These are phyloP conservation scores for Caenorhabditis zanzibari DNA, from an alignment of 2,888 invertebrate genomes.

Conservation along the genomic window DNA sequence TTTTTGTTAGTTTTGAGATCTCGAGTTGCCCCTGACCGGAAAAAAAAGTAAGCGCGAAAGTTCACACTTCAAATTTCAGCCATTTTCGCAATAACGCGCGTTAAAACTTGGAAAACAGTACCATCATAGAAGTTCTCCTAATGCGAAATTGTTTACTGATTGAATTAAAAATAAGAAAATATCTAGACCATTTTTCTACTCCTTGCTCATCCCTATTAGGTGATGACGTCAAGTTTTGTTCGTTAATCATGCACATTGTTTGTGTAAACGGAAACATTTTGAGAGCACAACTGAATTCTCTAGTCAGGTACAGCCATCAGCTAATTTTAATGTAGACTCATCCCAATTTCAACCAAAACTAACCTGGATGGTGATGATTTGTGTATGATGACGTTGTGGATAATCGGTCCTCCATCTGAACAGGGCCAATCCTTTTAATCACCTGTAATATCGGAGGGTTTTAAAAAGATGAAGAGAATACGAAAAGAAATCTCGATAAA, in stretches of 20 bases:
- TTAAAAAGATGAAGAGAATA: not conserved
- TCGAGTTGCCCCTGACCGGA: too few species aligned
- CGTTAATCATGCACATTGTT: slow-evolving; percentile 32
- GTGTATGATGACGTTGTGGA: slow-evolving; percentile 50
- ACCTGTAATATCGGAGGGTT: slow-evolving; percentile 24
- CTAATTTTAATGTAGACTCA: too few species aligned
- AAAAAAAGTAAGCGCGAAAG: too few species aligned
- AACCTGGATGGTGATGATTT: slow-evolving; percentile 58
- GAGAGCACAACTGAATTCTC: not conserved
- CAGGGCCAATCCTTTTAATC: slow-evolving; percentile 24
- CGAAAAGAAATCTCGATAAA: too few species aligned
- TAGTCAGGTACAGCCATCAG: too few species aligned
- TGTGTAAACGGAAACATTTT: slow-evolving; percentile 7
- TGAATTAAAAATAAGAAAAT: too few species aligned
- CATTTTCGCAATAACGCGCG: too few species aligned
- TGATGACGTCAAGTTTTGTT: slow-evolving; percentile 20
- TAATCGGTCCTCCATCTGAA: slow-evolving; percentile 61
- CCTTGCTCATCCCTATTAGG: not conserved
- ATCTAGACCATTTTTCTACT: not conserved
- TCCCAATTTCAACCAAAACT: not conserved
- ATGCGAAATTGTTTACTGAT: too few species aligned
- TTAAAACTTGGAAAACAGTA: too few species aligned
- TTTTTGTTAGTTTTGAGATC: too few species aligned
- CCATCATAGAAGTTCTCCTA: too few species aligned
- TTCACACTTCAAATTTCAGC: too few species aligned